Conservation (phyloP, 2,113 vertebrate species). For the Pachycephala philippinensis region DNA sequence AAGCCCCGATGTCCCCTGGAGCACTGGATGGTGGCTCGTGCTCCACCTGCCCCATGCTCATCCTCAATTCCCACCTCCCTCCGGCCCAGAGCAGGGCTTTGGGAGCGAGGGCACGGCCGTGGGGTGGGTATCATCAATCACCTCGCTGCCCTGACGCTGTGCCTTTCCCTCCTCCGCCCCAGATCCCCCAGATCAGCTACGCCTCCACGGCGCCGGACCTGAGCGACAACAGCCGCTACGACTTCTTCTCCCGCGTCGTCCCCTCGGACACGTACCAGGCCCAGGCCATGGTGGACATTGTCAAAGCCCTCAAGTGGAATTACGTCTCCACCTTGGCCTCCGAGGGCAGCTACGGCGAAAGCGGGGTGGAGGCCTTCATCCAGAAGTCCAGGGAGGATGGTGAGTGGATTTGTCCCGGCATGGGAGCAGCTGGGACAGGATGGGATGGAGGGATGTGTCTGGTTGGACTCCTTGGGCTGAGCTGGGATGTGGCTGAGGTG, state of each 20-base stretch:
- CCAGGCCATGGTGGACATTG: constrained; percentile 97
- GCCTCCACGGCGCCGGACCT: constrained; percentile 93
- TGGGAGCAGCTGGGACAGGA: neutral
- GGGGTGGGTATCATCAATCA: neutral
- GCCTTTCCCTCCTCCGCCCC: neutral
- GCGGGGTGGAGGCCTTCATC: constrained; percentile 92
- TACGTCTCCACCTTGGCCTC: constrained; percentile 95
- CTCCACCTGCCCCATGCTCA: neutral
- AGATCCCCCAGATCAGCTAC: constrained; percentile 98
- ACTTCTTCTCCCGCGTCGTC: constrained; percentile 95
- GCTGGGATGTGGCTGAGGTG: neutral
- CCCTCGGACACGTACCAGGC: constrained; percentile 95
- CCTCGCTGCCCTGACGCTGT: neutral
- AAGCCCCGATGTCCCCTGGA: accelerated
- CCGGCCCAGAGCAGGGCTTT: neutral
- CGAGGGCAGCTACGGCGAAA: constrained; percentile 93
- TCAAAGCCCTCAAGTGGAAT: constrained; percentile 93
- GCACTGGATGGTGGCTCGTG: neutral
- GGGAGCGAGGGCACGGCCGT: accelerated
- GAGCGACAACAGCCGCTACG: constrained; percentile 94
- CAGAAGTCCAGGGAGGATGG: constrained; percentile 94
- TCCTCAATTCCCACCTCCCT: neutral
- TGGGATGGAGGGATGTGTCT: neutral
- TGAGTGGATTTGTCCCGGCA: constrained; percentile 59
- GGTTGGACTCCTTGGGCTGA: neutral